Evolutionary conservation across 2,888 invertebrate genomes (phyloP), one percentile per base, ranked within the genome.

Genomic region (Drosophila gaucha): DNA sequence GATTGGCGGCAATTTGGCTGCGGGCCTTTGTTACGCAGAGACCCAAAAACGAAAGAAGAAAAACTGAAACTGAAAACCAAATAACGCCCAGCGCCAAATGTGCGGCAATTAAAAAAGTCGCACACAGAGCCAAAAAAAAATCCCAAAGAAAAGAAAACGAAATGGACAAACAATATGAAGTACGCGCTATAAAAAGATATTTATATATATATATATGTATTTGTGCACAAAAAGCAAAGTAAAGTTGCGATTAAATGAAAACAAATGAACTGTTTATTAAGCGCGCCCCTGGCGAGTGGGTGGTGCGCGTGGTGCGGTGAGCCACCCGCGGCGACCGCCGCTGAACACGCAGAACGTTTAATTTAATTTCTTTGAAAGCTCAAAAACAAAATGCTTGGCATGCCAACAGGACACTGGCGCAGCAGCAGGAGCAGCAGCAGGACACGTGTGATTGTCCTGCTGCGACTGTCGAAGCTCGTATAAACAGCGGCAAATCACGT

Each of bases 221-320:
- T 52, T 16, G 46, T 44, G 59, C 33, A 57, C 50, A 44, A n/a
- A 69, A 80, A 74, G 65, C 62, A 83, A 70, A 67, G 69, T 70
- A 65, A 82, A 83, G 65, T 80, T 83, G 76, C 70, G 83, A 67
- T 79, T 76, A 79, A 82, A 86, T 78, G 79, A 67, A 78, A 85
- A 88, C 74, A 89, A 87, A 87, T 88, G 87, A 88, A 89, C 89
- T 89, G 89, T 89, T 89, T 89, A 89, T 89, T 86, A 82, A 85
- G 87, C 73, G 80, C 80, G 84, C 86, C 84, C 62, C 56, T 46
- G 63, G 75, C 60, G 56, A 49, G 41, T 35, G 64, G 18, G 35
- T 6, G 10, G 9, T 5, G 39, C 2, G 26, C n/a, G 18, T 12
- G 35, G 36, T 35, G 18, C 12, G 33, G 16, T 20, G 35, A 47